A percentile compares a stretch with the other conserved stretches of the same genome.
phyloP scores from a whole-genome alignment of 2,888 invertebrate genomes.

The Helicoverpa assulta region DNA sequence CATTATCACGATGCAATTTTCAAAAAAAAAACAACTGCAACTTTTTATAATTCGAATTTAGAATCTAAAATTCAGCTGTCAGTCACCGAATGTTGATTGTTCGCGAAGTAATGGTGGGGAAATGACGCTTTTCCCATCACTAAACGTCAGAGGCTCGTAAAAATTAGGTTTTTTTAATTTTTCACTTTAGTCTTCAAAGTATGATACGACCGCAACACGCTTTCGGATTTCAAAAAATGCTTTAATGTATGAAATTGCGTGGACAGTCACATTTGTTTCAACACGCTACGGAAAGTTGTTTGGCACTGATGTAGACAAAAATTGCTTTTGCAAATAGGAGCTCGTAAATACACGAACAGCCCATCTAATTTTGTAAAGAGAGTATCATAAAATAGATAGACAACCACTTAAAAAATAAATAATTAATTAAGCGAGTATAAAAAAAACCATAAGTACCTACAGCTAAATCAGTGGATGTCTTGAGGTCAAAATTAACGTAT shows the following conservation, averaged over 20 bases:
- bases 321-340: slow-evolving; percentile 13
- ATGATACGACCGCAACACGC: slow-evolving; percentile 42
- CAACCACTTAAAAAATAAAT: too few relatives aligned
- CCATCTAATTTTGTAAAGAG: background rate
- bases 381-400: too few relatives aligned
- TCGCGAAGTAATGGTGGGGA: slow-evolving; percentile 70
- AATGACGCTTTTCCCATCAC: slow-evolving; percentile 65
- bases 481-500: slow-evolving; percentile 4
- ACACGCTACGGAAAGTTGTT: slow-evolving; percentile 65
- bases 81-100: slow-evolving; percentile 69
- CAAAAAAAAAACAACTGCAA: slow-evolving; percentile 1
- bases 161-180: slow-evolving; percentile 15
- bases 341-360: slow-evolving; percentile 12
- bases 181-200: slow-evolving; percentile 20
- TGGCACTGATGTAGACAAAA: slow-evolving; percentile 33
- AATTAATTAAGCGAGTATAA: too few relatives aligned
- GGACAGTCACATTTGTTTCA: slow-evolving; percentile 40
- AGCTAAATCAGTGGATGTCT: background rate
- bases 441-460: too few relatives aligned
- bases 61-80: slow-evolving; percentile 73
- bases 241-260: slow-evolving; percentile 28
- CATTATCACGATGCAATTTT: slow-evolving; percentile 7
- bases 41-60: slow-evolving; percentile 33
- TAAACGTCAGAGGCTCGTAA: slow-evolving; percentile 24
- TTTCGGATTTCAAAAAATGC: slow-evolving; percentile 20